These are phyloP conservation scores for Bombyx huttoni DNA, from an alignment of 2,888 invertebrate genomes.

Conservation along the genomic window DNA sequence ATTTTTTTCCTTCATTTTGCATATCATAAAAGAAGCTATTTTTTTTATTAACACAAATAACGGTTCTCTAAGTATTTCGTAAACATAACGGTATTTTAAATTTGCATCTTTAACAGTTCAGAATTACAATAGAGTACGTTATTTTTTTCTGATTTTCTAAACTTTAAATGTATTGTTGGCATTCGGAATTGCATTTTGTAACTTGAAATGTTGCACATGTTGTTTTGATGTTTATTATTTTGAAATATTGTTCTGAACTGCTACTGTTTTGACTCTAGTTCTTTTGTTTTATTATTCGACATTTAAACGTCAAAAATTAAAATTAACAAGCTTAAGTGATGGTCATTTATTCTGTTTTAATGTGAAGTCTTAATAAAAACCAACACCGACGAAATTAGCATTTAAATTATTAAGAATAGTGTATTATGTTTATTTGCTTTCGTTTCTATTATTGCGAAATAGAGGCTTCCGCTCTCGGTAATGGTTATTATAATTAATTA, in stretches of 20 bases:
- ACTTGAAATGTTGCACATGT: slow-evolving; percentile 30
- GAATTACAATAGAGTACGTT: slow-evolving; percentile 41
- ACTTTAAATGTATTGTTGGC: slow-evolving; percentile 3
- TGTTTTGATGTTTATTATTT: slow-evolving; percentile 35
- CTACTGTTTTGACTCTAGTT: slow-evolving; percentile 15
- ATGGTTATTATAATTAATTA: background rate
- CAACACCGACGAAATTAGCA: background rate
- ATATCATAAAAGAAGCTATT: slow-evolving; percentile 31
- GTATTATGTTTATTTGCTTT: slow-evolving; percentile 1
- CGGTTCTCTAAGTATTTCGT: slow-evolving; percentile 45
- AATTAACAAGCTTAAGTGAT: no score
- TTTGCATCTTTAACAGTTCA: slow-evolving; percentile 54
- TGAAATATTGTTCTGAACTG: slow-evolving; percentile 1
- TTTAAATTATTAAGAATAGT: background rate
- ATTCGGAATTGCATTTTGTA: slow-evolving; percentile 5
- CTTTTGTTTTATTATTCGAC: slow-evolving; percentile 10
- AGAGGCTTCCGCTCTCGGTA: background rate
- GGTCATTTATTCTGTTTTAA: no score
- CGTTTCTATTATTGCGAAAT: background rate
- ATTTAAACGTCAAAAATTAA: no score
- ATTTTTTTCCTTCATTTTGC: slow-evolving; percentile 26
- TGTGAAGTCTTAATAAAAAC: background rate
- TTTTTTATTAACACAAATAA: slow-evolving; percentile 51
- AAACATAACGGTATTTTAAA: slow-evolving; percentile 52
- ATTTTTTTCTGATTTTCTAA: slow-evolving; percentile 13